phyloP scores from a whole-genome alignment of 64 coral and sea anemone species.

The Pocillopora damicornis region DNA sequence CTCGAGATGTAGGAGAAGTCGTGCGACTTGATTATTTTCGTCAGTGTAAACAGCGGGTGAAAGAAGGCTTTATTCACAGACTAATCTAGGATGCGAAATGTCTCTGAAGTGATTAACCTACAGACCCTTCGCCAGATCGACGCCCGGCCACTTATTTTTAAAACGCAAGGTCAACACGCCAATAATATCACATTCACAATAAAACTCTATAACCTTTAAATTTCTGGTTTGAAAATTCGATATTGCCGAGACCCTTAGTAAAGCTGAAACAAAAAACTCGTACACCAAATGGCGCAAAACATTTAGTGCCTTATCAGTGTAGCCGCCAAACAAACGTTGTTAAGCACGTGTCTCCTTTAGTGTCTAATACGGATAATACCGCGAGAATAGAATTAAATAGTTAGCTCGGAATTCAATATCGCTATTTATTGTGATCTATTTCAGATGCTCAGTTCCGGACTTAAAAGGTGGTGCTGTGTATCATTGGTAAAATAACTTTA shows the following conservation, averaged over 20 bases:
- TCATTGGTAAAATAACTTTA: constrained; percentile 25
- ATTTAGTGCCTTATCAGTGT: background rate
- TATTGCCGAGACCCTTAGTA: background rate
- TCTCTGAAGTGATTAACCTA: background rate
- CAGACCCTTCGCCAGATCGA: background rate
- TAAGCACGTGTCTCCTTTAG: background rate
- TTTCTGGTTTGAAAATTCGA: background rate
- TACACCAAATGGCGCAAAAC: background rate
- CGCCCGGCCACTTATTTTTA: background rate
- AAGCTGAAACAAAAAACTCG: background rate
- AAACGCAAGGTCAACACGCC: background rate
- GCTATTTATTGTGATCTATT: background rate
- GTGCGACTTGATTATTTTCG: background rate
- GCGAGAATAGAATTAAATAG: background rate
- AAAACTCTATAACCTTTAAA: background rate
- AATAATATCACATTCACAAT: background rate
- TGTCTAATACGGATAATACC: background rate
- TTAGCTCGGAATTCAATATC: background rate
- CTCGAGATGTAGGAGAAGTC: no score
- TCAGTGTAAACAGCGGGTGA: background rate
- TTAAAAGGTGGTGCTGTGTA: constrained; percentile 7
- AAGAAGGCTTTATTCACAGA: background rate
- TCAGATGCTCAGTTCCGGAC: background rate
- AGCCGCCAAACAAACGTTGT: background rate
- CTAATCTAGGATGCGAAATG: background rate